Evolutionary conservation across 2,113 vertebrate genomes (phyloP).

Genomic region (Dissostichus mawsoni): DNA sequence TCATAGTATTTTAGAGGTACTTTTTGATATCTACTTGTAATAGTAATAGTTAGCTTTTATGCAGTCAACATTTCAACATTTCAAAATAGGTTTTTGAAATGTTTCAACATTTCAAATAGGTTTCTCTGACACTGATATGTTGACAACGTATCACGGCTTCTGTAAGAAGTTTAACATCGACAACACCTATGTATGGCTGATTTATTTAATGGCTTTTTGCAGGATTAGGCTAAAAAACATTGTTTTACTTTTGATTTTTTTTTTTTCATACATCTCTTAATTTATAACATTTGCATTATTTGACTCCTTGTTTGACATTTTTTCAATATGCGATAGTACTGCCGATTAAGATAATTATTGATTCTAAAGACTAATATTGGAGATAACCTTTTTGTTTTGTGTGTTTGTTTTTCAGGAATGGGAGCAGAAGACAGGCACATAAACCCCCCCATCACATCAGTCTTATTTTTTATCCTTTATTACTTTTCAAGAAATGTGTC

Average conservation of each 20-base stretch:
- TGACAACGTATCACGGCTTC: no score
- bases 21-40: background rate
- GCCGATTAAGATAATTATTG: background rate
- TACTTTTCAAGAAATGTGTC: constrained; percentile 51
- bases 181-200: no score
- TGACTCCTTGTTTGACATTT: background rate
- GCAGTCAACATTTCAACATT: no score
- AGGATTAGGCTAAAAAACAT: background rate
- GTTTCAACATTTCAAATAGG: no score
- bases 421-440: constrained; percentile 97
- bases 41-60: no score
- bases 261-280: background rate
- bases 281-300: background rate
- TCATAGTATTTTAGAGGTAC: no score
- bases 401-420: constrained; percentile 88
- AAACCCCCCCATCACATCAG: constrained; percentile 50
- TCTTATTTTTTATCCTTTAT: constrained; percentile 6
- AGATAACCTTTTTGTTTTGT: background rate
- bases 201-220: background rate
- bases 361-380: background rate
- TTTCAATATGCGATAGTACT: background rate
- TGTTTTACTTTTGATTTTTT: background rate
- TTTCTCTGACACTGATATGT: background rate
- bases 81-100: no score
- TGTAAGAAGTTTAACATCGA: no score